phyloP scores from a whole-genome alignment of 2,797 vertebrate species.

The Prunella strophiata region DNA sequence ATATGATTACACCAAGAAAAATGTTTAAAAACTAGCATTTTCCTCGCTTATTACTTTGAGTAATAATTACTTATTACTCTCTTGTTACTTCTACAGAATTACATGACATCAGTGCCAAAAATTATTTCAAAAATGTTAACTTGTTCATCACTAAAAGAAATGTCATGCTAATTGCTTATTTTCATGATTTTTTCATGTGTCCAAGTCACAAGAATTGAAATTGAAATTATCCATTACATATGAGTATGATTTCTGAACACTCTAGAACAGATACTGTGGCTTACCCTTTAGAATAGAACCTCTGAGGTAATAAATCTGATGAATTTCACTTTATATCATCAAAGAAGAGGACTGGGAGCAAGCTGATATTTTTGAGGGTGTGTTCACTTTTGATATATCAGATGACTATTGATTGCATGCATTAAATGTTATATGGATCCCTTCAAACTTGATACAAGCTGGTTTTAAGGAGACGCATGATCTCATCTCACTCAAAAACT shows the following conservation, averaged over 20 bases:
- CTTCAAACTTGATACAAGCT: slow-evolving; percentile 7
- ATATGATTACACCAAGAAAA: neutral
- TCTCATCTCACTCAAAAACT: neutral
- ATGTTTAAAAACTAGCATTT: neutral
- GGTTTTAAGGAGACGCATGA: slow-evolving; percentile 15
- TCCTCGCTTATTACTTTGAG: neutral
- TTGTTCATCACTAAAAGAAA: neutral
- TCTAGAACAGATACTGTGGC: neutral
- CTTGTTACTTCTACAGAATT: neutral
- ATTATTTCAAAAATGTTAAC: neutral
- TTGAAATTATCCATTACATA: neutral
- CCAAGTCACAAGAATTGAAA: neutral
- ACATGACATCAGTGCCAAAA: neutral
- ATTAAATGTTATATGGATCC: neutral
- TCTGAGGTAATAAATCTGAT: neutral
- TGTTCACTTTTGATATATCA: neutral
- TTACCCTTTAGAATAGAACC: neutral
- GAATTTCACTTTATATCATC: neutral
- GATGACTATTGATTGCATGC: neutral
- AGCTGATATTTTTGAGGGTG: neutral
- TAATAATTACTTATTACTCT: no score
- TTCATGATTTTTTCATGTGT: slow-evolving; percentile 4
- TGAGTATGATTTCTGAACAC: neutral
- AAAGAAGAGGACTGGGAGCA: neutral
- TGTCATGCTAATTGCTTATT: neutral